Conservation (phyloP, 1,140 invertebrate genomes). For the Cyclargus thomasi region DNA sequence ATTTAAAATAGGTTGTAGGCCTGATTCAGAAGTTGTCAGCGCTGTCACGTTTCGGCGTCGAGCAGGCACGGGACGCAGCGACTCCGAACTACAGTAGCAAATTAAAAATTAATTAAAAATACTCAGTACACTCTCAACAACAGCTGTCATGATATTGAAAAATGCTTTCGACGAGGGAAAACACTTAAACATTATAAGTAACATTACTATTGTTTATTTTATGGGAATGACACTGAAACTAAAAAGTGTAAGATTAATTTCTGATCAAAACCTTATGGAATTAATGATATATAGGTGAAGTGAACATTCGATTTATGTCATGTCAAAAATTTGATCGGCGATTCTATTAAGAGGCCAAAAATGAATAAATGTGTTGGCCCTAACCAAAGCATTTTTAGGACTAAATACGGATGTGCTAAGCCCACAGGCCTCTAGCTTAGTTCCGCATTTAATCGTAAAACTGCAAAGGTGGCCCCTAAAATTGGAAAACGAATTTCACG, state of each 20-base stretch:
- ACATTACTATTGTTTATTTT: not conserved
- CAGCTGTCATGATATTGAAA: constrained; percentile 17
- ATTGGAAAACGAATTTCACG: constrained; percentile 20
- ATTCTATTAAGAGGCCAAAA: too few relatives aligned
- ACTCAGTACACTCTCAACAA: constrained; percentile 24
- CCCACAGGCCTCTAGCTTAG: too few relatives aligned
- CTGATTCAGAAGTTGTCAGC: constrained; percentile 31
- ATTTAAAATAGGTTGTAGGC: too few relatives aligned
- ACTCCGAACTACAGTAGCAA: constrained; percentile 19
- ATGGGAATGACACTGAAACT: not conserved
- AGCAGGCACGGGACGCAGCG: not conserved
- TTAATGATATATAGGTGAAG: too few relatives aligned
- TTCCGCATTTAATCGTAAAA: not conserved
- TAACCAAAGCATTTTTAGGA: too few relatives aligned
- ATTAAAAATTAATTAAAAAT: constrained; percentile 39
- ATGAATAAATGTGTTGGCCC: too few relatives aligned
- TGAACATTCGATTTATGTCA: too few relatives aligned
- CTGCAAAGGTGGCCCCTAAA: too few relatives aligned
- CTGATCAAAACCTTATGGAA: too few relatives aligned
- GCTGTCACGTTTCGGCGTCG: constrained; percentile 38
- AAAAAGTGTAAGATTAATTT: too few relatives aligned
- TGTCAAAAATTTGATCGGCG: too few relatives aligned
- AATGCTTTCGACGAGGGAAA: constrained; percentile 10
- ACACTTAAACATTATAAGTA: not conserved
- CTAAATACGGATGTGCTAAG: too few relatives aligned